A percentile compares a stretch with the other conserved stretches of the same genome.
phyloP scores from a whole-genome alignment of 2,113 vertebrate species.

The Coregonus clupeaformis region DNA sequence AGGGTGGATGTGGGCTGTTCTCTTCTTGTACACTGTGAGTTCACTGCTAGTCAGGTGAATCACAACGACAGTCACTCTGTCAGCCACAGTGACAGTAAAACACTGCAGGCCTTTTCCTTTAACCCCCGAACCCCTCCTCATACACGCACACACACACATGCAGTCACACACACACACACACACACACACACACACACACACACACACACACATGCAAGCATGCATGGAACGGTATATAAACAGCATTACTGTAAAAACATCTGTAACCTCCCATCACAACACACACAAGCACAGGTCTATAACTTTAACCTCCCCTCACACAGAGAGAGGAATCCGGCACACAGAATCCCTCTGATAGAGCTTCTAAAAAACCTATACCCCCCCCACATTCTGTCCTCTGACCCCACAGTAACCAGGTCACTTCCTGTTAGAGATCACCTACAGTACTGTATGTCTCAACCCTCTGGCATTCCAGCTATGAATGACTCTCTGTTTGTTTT shows the following conservation, averaged over 20 bases:
- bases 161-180: too few relatives aligned
- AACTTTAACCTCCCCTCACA: background rate
- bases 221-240: too few relatives aligned
- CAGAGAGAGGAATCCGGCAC: background rate
- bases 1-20: background rate
- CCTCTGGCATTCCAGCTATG: background rate
- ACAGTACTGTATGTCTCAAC: background rate
- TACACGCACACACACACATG: too few relatives aligned
- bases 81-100: background rate
- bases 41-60: background rate
- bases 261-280: too few relatives aligned
- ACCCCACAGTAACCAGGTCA: background rate
- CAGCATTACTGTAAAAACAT: too few relatives aligned
- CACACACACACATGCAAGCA: too few relatives aligned
- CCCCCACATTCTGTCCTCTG: background rate
- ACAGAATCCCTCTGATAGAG: background rate
- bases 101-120: background rate
- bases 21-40: background rate
- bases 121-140: background rate
- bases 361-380: background rate
- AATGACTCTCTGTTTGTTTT: background rate
- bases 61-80: background rate
- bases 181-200: too few relatives aligned
- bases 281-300: background rate
- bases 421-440: background rate